Percentiles rank a stretch among this genome's conserved stretches.
phyloP scores from a whole-genome alignment of 2,797 vertebrate genomes.

The Cossypha heuglini region DNA sequence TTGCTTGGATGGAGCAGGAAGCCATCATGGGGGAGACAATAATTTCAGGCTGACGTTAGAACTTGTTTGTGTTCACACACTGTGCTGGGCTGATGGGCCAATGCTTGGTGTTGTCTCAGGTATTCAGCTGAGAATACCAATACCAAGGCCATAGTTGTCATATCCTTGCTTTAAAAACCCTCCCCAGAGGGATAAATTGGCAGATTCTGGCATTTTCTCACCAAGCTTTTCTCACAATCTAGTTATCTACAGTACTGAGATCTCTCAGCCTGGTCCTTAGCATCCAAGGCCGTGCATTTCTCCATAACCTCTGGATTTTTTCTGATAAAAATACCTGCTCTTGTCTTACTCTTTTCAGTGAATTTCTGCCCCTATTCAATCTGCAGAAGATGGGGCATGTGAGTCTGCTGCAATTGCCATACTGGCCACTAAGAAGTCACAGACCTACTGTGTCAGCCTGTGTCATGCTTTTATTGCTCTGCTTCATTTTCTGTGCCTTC shows the following conservation, averaged over 20 bases:
- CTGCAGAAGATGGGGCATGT: background rate
- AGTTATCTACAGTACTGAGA: background rate
- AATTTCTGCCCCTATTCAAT: background rate
- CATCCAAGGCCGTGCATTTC: rapidly evolving
- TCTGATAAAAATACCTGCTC: background rate
- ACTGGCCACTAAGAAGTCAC: background rate
- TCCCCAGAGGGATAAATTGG: background rate
- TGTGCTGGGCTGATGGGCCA: background rate
- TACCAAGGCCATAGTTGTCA: background rate
- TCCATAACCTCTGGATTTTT: background rate
- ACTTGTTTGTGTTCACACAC: background rate
- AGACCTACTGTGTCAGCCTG: background rate
- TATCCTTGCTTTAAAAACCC: background rate
- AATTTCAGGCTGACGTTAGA: background rate
- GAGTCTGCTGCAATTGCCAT: background rate
- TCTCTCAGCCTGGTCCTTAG: background rate
- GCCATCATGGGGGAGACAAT: rapidly evolving
- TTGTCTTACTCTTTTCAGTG: background rate
- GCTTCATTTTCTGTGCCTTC: background rate
- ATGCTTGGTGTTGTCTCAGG: rapidly evolving
- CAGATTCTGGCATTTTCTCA: background rate
- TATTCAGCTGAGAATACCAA: background rate
- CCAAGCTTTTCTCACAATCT: background rate
- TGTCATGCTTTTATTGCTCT: background rate
- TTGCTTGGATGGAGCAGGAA: background rate